Evolutionary conservation across 2,797 vertebrate species (phyloP).

Genomic region (Falco concolor): DNA sequence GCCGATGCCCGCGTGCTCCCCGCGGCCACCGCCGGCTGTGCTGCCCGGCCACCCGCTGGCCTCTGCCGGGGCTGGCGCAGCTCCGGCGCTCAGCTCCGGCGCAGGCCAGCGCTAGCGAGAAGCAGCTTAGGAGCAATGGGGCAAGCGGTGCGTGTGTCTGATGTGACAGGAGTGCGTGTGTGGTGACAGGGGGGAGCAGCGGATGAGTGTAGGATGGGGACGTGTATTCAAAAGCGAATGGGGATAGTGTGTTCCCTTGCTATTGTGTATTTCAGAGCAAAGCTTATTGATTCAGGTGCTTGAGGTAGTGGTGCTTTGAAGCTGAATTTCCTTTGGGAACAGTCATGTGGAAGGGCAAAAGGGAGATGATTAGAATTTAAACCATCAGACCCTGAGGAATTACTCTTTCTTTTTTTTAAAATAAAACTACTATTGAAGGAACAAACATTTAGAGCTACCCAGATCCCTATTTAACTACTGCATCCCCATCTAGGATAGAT

Average conservation of each 20-base stretch:
- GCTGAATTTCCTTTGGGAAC: slow-evolving; percentile 62
- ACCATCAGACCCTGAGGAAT: slow-evolving; percentile 62
- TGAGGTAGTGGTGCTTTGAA: slow-evolving; percentile 36
- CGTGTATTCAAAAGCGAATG: fast-evolving
- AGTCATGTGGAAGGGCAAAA: slow-evolving; percentile 47
- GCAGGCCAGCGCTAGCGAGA: fast-evolving
- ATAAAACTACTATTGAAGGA: background rate
- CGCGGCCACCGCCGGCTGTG: fast-evolving
- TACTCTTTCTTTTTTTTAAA: slow-evolving; percentile 33
- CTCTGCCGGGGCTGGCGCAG: background rate
- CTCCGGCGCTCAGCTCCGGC: background rate
- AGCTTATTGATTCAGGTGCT: slow-evolving; percentile 59
- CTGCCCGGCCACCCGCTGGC: background rate
- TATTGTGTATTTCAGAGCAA: slow-evolving; percentile 47
- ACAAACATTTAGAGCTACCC: background rate
- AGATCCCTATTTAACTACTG: slow-evolving; percentile 30
- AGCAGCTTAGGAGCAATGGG: background rate
- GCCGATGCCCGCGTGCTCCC: background rate
- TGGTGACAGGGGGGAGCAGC: background rate
- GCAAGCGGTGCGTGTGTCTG: fast-evolving
- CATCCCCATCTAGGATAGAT: background rate
- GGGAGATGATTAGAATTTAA: slow-evolving; percentile 65
- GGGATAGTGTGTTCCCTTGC: background rate
- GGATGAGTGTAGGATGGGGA: background rate
- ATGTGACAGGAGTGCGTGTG: background rate